These are phyloP conservation scores for Cremastinae sp. DNA, from an alignment of 2,888 invertebrate species.

Conservation along the genomic window DNA sequence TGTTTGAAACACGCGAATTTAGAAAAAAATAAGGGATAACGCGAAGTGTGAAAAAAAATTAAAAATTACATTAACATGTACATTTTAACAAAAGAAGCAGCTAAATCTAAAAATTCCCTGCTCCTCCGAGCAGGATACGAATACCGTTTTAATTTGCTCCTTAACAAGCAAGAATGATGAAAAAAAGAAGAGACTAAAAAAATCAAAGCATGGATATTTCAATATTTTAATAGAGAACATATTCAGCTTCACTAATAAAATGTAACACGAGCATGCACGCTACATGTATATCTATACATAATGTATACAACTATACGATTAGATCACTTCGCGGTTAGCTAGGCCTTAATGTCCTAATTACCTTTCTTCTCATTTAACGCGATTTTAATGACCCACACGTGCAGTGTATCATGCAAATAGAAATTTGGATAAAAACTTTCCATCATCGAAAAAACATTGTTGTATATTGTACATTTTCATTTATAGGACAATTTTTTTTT, in stretches of 20 bases:
- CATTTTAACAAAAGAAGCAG: not conserved
- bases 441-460: no score
- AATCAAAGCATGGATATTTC: conserved; percentile 17
- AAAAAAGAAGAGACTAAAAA: not conserved
- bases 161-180: not conserved
- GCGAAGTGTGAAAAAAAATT: not conserved
- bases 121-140: no score
- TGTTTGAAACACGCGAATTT: not conserved
- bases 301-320: no score
- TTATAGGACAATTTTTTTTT: no score
- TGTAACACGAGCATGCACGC: not conserved
- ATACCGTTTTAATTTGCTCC: conserved; percentile 43
- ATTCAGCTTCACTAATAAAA: conserved; percentile 39
- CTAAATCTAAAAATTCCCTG: conserved; percentile 15
- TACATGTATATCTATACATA: not conserved
- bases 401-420: not conserved
- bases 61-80: conserved; percentile 3
- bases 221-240: conserved; percentile 12
- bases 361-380: conserved; percentile 29
- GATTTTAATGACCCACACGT: conserved; percentile 31
- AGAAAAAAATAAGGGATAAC: conserved; percentile 12
- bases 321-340: conserved; percentile 42
- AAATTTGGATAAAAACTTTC: no score
- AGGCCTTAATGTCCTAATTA: conserved; percentile 40
- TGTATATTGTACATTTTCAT: no score